These are phyloP conservation scores for Laupala kohalensis DNA, from an alignment of 1,140 invertebrate genomes.

Conservation along the genomic window DNA sequence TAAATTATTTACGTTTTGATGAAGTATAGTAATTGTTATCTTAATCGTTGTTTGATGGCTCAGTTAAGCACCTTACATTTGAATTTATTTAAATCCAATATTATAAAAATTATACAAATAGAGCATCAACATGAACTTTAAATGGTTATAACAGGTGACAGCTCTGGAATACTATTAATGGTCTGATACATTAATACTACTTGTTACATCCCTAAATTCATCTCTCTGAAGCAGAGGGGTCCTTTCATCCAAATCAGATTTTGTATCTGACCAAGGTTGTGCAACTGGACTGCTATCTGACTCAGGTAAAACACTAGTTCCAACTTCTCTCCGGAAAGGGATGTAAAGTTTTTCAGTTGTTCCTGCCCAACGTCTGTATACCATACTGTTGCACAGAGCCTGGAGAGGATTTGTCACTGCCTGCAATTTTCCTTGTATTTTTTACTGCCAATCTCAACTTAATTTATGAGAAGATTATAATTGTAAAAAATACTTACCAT, in stretches of 20 bases:
- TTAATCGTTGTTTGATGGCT: no score
- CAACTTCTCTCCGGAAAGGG: conserved; percentile 15
- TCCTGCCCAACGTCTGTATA: conserved; percentile 55
- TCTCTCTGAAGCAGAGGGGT: background rate
- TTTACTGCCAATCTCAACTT: background rate
- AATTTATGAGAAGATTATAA: no score
- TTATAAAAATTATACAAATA: no score
- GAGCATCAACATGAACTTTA: no score
- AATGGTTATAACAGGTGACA: no score
- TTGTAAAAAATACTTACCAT: conserved; percentile 44
- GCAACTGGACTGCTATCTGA: background rate
- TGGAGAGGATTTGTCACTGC: conserved; percentile 68
- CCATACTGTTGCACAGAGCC: conserved; percentile 62
- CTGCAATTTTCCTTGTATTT: conserved; percentile 31
- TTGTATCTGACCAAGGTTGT: background rate
- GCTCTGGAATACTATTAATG: no score
- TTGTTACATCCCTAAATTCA: background rate
- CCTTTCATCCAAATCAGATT: background rate
- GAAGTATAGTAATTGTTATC: no score
- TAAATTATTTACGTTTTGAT: no score
- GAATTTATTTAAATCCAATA: no score
- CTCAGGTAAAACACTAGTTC: background rate
- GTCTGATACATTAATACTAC: background rate
- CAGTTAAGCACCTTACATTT: no score
- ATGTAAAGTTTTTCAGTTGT: conserved; percentile 20